These are phyloP conservation scores for Prionace glauca DNA, from an alignment of 2,797 vertebrate genomes.

Conservation along the genomic window DNA sequence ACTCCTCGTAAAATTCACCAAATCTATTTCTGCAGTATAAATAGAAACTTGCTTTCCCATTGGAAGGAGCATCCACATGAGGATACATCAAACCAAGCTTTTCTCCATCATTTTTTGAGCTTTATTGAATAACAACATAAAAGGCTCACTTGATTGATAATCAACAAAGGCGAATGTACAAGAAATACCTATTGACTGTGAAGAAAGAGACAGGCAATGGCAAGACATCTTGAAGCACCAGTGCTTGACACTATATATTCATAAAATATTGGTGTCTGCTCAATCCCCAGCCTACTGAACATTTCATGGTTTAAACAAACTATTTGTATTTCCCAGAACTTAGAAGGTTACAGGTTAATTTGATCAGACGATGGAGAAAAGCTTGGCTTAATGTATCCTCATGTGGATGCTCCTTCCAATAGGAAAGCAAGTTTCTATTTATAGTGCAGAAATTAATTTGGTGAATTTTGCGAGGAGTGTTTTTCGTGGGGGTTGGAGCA, in stretches of 20 bases:
- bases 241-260: too few relatives aligned
- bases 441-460: too few relatives aligned
- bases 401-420: not conserved
- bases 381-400: not conserved
- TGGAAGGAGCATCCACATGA: too few relatives aligned
- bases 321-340: not conserved
- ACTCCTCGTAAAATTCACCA: not conserved
- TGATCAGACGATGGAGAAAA: not conserved
- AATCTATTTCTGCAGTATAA: too few relatives aligned
- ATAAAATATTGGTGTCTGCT: not conserved
- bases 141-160: not conserved
- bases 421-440: not conserved
- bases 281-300: not conserved
- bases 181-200: not conserved
- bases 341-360: not conserved
- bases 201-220: not conserved
- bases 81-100: not conserved
- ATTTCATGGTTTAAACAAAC: not conserved
- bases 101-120: not conserved
- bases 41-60: not conserved
- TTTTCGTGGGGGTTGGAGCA: not conserved
- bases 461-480: not conserved
- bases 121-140: not conserved
- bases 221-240: not conserved
- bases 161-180: too few relatives aligned